Evolutionary conservation across 2,888 invertebrate species (phyloP), one percentile per base, ranked within the genome.

Genomic region (Craniophora ligustri): DNA sequence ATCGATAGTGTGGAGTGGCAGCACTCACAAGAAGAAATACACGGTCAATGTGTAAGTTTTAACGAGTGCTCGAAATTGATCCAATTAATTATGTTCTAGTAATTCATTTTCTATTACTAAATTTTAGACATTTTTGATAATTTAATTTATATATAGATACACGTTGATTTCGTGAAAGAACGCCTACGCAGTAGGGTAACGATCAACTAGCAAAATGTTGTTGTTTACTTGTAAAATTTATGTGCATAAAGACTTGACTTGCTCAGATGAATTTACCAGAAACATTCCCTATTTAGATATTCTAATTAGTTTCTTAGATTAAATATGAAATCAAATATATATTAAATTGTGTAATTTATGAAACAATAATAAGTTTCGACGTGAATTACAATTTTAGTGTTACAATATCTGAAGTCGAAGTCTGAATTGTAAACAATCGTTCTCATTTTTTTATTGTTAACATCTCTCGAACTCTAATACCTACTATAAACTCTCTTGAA

Each of bases 61-160:
- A 93, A 93, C 92, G 87, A 93, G 92, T 93, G 92, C 92, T 92
- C 84, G 83, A 91, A 91, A 88, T 89, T 89, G 87, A 85, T 89
- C 86, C 89, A 88, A 89, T 88, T 85, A 83, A 82, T 87, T 91
- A 91, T 85, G 89, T 82, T 87, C 91, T 92, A 92, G 87, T 91
- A 91, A 91, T 92, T 92, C 91, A 86, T 91, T 91, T 75, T 87
- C 87, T 92, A 91, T 89, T 79, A 86, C 92, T 92, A 92, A 89
- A 78, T 81, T 87, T 90, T 86, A 85, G 81, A 82, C 80, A 86
- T 85, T 84, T 23, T 83, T 79, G 80, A 87, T 82, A 86, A 79
- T 86, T 75, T 87, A 84, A 84, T 87, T 87, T 87, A 82, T 86
- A 88, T 84, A 88, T 86, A 88, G 79, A 84, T 85, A 89, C 85